Evolutionary conservation across 1,140 invertebrate genomes (phyloP), one percentile per base, ranked within the genome.

Genomic region (Trichomalopsis sarcophagae): DNA sequence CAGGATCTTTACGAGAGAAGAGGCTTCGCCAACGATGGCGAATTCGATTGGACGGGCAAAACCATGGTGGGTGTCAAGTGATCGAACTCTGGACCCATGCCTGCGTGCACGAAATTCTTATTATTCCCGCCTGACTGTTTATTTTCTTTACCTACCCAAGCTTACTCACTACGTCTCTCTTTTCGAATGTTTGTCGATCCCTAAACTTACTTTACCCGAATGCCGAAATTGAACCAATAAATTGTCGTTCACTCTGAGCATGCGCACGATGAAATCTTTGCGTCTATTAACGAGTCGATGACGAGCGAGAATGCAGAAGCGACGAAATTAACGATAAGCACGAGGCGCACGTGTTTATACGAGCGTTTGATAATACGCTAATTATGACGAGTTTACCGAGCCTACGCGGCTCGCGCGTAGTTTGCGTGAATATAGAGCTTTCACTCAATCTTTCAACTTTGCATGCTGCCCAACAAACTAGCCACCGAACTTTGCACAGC

Each of bases 31-130:
- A 97, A 98, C 92, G 98, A 99, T 94, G 97, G 97, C 90, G 98
- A 99, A 92, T 99, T 99, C 94, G 99, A 99, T 93, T 99, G 99
- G 98, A 98, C 97, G 91, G 98, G 98, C 92, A 98, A 98, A 94
- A 97, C 97, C 83, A 97, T 98, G 97, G 96, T 97, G 94, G 93
- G 94, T 92, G 69, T 73, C 80, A 50, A 68, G 21, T 7, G 33
- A 75, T 33, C 11, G 27, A 73, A 73, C 21, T 14, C 55, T 21
- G 55, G 5, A 62, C 55, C 14, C 13, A 17, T 50, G 47, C 47
- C 9, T 50, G 3, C 10, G 47, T 17, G 13, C 14, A 50, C 55
- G 17, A 62, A 62, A 62, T 62, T 62, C 55, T 62, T 21, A 62
- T n/a, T n/a, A 62, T 62, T 6, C 55, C 17, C 21, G 55, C 55